Evolutionary conservation across 2,113 vertebrate genomes (phyloP).

Genomic region (Pluvianellus socialis): DNA sequence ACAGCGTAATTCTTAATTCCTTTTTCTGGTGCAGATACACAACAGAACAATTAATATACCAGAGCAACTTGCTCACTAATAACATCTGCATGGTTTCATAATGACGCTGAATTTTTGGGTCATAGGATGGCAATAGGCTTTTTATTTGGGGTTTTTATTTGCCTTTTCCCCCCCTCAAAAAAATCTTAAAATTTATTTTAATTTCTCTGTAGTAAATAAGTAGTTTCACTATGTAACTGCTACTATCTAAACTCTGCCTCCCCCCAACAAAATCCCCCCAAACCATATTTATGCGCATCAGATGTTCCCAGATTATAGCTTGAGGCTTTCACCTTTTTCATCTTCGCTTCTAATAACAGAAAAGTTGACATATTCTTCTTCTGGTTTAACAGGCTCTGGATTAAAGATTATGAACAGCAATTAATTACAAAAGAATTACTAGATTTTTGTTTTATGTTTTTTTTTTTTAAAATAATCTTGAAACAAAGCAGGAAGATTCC

Average conservation of each 20-base stretch:
- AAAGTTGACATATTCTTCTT: conserved; percentile 49
- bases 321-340: conserved; percentile 42
- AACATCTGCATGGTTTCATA: neutral
- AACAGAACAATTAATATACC: neutral
- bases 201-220: neutral
- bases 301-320: neutral
- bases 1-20: neutral
- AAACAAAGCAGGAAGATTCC: neutral
- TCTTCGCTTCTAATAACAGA: neutral
- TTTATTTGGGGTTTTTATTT: neutral
- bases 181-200: neutral
- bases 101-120: neutral
- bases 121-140: neutral
- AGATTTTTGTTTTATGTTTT: neutral
- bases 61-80: neutral
- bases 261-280: neutral
- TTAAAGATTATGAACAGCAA: neutral
- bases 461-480: neutral
- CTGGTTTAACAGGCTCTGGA: neutral
- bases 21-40: neutral
- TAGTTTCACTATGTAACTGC: neutral
- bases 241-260: neutral
- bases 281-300: neutral
- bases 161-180: accelerated
- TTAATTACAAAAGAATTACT: neutral